Evolutionary conservation across 2,113 vertebrate genomes (phyloP), one percentile per base, ranked within the genome.

Genomic region (Camelus dromedarius): DNA sequence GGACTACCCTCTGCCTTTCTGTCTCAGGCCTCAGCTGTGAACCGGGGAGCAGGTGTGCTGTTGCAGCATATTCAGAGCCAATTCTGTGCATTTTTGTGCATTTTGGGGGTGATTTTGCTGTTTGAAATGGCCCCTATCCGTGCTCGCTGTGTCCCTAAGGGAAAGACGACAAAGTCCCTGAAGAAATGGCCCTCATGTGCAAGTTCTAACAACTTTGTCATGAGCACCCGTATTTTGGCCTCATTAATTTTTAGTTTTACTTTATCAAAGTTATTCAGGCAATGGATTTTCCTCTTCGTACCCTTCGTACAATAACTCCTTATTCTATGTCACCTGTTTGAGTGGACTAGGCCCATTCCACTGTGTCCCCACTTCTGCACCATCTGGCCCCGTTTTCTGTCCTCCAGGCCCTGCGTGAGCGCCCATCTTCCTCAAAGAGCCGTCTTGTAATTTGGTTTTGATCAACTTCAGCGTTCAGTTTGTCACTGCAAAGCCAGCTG

Each of bases 281-380:
- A 69, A 10, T 7, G 9, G 0, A 22, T 18, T 46, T 38, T 18
- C 24, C 56, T 30, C 58, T 66, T 32, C 20, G 30, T 18, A 13
- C 20, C 11, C 8, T 6, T n/a, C 1, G 11, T 2, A 9, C 22
- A 9, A 5, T 0, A 4, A n/a, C 8, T 24, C 12, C 48, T 16
- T 9, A 42, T 42, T 13, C 62, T 18, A 3, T 3, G 22, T 12
- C 62, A 5, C 16, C 2, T 11, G 24, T 6, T 11, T 38, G 64
- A 70, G 20, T 19, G 64, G 15, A 11, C 0, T 8, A 54, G 7
- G 8, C 22, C 11, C 6, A 24, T 38, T 11, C 60, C 32, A 0
- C 10, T 5, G 1, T 4, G 12, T 15, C 38, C 62, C 50, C 35
- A 2, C 35, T 2, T 2, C 60, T 32, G 60, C 3, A 6, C 18